A percentile compares a stretch with the other conserved stretches of the same genome.
These are phyloP conservation scores for Orchestes rusci DNA, from an alignment of 2,888 invertebrate genomes.

Conservation along the genomic window DNA sequence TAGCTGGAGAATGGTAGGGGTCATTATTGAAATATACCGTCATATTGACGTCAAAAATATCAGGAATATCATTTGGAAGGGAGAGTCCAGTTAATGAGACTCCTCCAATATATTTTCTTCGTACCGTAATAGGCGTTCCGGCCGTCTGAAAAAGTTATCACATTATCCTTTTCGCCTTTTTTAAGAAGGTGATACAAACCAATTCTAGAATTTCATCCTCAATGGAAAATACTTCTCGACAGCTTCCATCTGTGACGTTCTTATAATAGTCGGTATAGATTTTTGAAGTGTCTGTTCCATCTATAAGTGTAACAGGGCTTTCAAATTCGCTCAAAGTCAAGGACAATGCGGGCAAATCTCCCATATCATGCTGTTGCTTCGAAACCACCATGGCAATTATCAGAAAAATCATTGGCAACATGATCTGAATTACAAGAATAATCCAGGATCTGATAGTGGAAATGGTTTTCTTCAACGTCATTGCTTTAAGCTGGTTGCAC, in stretches of 20 bases:
- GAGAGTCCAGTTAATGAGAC: slow-evolving; percentile 46
- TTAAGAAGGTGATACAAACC: too few species aligned
- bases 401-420: slow-evolving; percentile 61
- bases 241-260: slow-evolving; percentile 35
- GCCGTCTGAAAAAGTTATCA: slow-evolving; percentile 34
- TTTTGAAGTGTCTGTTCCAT: slow-evolving; percentile 10
- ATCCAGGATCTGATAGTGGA: slow-evolving; percentile 58
- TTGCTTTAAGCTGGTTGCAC: slow-evolving; percentile 40
- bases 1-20: slow-evolving; percentile 65
- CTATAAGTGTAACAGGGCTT: slow-evolving; percentile 38
- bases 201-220: slow-evolving; percentile 25
- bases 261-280: slow-evolving; percentile 15
- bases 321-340: slow-evolving; percentile 48
- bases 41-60: slow-evolving; percentile 40
- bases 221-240: slow-evolving; percentile 30
- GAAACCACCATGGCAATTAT: slow-evolving; percentile 56
- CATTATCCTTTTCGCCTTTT: too few species aligned
- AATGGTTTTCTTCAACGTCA: slow-evolving; percentile 41
- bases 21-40: slow-evolving; percentile 74
- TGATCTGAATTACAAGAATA: slow-evolving; percentile 56
- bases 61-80: slow-evolving; percentile 1
- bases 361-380: slow-evolving; percentile 44
- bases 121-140: slow-evolving; percentile 32
- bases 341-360: slow-evolving; percentile 49
- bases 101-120: slow-evolving; percentile 48